These are phyloP conservation scores for Spicauda simplicius DNA, from an alignment of 2,888 invertebrate genomes.

Conservation along the genomic window DNA sequence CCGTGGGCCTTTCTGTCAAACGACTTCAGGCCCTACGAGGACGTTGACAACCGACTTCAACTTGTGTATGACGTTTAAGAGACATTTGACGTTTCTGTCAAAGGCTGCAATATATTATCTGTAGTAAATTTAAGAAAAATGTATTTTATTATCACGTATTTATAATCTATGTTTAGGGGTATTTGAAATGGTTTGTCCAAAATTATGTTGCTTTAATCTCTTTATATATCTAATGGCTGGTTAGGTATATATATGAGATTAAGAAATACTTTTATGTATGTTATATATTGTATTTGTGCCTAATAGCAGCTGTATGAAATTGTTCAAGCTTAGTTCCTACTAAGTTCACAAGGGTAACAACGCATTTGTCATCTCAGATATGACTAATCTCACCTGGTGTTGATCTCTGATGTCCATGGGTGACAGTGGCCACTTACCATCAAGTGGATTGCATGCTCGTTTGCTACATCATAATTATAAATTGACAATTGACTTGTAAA, in stretches of 20 bases:
- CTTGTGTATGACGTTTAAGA: slow-evolving; percentile 48
- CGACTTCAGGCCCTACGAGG: slow-evolving; percentile 56
- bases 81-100: slow-evolving; percentile 7
- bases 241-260: slow-evolving; percentile 11
- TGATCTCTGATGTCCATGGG: no score
- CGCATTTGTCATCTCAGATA: no score
- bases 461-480: no score
- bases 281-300: no score
- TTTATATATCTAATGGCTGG: slow-evolving; percentile 27
- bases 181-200: slow-evolving; percentile 20
- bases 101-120: slow-evolving; percentile 45
- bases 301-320: no score
- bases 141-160: slow-evolving; percentile 28
- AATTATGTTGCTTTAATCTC: not conserved
- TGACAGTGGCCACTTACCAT: no score
- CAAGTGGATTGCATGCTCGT: no score
- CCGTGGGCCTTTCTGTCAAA: slow-evolving; percentile 51
- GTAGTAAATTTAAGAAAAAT: slow-evolving; percentile 38
- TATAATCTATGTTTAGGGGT: slow-evolving; percentile 18
- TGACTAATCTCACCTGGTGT: no score
- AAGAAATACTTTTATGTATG: no score
- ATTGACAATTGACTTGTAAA: no score
- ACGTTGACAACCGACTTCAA: slow-evolving; percentile 56
- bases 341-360: no score
- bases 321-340: no score